Evolutionary conservation across 2,113 vertebrate genomes (phyloP).

Genomic region (Perognathus longimembris): DNA sequence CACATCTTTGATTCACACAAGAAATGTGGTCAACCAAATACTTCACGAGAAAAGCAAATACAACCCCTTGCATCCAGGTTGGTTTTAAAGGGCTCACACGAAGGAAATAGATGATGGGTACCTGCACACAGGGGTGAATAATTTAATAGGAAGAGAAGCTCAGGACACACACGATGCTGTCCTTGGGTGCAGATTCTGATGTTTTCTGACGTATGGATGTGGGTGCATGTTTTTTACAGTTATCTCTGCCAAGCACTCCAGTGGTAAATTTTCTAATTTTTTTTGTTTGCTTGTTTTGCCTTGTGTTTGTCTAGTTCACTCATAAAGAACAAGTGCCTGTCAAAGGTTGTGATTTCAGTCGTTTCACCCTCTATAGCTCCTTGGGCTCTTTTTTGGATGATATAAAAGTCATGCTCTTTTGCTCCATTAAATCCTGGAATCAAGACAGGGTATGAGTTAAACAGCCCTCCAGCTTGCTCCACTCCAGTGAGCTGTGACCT

Average conservation of each 20-base stretch:
- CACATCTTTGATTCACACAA: not conserved
- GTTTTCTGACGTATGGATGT: not conserved
- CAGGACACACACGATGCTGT: not conserved
- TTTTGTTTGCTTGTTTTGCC: not conserved
- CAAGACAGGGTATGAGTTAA: not conserved
- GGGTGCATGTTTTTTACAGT: not conserved
- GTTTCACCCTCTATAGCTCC: not conserved
- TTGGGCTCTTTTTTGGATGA: not conserved
- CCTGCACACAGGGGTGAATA: no score
- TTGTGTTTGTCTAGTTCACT: not conserved
- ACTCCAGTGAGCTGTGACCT: constrained; percentile 28
- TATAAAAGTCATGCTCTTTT: not conserved
- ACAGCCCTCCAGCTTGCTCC: not conserved
- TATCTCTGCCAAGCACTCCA: not conserved
- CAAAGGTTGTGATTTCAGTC: not conserved
- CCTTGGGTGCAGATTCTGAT: not conserved
- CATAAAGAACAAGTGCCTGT: not conserved
- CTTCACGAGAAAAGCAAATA: not conserved
- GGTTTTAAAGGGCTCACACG: not conserved
- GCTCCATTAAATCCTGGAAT: not conserved
- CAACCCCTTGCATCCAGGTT: accelerated
- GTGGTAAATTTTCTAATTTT: not conserved
- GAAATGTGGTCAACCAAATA: not conserved
- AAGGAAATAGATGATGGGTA: not conserved
- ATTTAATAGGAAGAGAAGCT: not conserved